Conservation (phyloP, 1,140 invertebrate genomes). For the Conus ventricosus region DNA sequence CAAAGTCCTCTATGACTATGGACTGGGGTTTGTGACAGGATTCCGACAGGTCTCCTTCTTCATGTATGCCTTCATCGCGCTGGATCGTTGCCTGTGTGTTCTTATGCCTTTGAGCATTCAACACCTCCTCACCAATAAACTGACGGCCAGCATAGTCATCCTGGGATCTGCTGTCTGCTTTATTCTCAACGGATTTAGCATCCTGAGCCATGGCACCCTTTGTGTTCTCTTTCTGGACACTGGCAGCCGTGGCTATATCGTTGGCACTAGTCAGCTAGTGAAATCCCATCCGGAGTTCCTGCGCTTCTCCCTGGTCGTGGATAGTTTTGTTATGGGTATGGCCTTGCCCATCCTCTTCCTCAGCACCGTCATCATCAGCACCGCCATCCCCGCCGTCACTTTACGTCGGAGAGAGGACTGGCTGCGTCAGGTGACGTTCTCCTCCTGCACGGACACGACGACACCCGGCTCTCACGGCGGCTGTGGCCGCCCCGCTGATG, state of each 20-base stretch:
- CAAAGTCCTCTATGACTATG: neutral
- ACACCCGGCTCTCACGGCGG: neutral
- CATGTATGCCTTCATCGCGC: neutral
- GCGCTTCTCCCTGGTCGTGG: neutral
- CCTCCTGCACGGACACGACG: neutral
- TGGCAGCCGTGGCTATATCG: neutral
- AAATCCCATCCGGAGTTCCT: neutral
- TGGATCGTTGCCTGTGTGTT: neutral
- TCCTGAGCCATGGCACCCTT: neutral
- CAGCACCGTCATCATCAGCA: slow-evolving; percentile 1
- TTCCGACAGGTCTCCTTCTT: neutral
- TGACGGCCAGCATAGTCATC: neutral
- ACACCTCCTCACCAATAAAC: neutral
- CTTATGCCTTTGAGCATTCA: neutral
- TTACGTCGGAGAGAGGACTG: neutral
- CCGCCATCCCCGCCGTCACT: neutral
- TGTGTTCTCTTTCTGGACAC: neutral
- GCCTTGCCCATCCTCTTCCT: neutral
- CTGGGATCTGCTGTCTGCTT: neutral
- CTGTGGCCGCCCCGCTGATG: neutral
- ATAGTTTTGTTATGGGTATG: neutral
- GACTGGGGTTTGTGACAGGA: neutral
- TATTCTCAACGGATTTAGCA: neutral
- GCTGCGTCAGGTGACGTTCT: slow-evolving; percentile 1
- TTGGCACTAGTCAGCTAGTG: neutral